These are phyloP conservation scores for Labeo calbasu DNA, from an alignment of 2,797 vertebrate genomes.

Conservation along the genomic window DNA sequence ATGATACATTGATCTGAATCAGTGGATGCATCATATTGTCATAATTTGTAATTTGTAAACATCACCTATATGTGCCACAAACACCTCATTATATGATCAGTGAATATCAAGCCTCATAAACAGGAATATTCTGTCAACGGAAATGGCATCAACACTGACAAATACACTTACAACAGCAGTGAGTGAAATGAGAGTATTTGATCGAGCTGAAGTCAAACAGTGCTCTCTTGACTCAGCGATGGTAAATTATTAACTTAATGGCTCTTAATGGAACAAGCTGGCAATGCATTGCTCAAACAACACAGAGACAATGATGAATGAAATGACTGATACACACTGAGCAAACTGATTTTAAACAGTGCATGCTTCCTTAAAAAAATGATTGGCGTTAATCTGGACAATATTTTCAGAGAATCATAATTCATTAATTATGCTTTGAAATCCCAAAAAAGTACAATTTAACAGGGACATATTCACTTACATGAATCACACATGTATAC, in stretches of 20 bases:
- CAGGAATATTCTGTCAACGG: neutral
- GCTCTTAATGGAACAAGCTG: conserved; percentile 29
- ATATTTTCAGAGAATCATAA: neutral
- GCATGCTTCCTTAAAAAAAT: neutral
- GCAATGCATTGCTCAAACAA: conserved; percentile 27
- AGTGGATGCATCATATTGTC: neutral
- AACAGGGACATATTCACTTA: neutral
- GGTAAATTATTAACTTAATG: conserved; percentile 56
- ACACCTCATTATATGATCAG: neutral
- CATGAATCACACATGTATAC: neutral
- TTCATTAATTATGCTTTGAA: neutral
- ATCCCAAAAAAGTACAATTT: neutral
- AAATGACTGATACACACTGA: neutral
- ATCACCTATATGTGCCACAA: neutral
- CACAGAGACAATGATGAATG: neutral
- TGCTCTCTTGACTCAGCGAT: conserved; percentile 16
- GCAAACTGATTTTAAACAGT: neutral
- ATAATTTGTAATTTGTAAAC: neutral
- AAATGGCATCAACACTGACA: neutral
- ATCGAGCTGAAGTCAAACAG: conserved; percentile 25
- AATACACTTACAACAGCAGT: neutral
- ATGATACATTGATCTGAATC: conserved; percentile 1
- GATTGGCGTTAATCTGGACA: neutral
- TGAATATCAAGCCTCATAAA: conserved; percentile 10
- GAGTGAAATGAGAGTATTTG: conserved; percentile 23